Evolutionary conservation across 2,113 vertebrate genomes (phyloP), one percentile per base, ranked within the genome.

Genomic region (Isurus oxyrinchus): DNA sequence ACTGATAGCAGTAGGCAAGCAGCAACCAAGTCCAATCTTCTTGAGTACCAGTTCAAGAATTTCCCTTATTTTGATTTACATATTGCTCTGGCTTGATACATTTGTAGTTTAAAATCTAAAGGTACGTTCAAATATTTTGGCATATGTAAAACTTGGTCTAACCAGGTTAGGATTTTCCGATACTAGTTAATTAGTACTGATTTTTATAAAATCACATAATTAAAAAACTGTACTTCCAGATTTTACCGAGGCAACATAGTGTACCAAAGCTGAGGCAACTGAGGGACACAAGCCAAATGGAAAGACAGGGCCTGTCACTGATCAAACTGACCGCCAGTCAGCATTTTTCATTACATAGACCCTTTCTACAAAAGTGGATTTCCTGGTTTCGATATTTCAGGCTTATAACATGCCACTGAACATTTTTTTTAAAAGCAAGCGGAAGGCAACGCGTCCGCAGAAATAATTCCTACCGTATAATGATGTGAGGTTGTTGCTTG

Each of bases 251-350:
- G 57, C 90, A 61, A 2, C 40, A 61, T 14, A 94, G 35, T 44
- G 40, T 19, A 21, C 81, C 59, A 63, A 61, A 23, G 88, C 57
- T 63, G 13, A 23, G 90, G 59, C 59, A 66, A 94, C n/a, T 94
- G 90, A 94, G 59, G 35, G 35, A 19, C 90, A 94, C 57, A 61
- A 19, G 31, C 5, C 57, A 16, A 93, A 93, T 31, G 88, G 88
- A 61, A 61, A 61, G 81, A 63, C 19, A 55, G 59, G 90, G 90
- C 90, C 90, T 94, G 88, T 16, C 55, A 93, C 31, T 61, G 59
- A 94, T n/a, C 90, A 23, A 27, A 91, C 88, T 88, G 27, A 91
- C 55, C 31, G 11, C 88, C 88, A 61, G 88, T 91, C 88, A 91
- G 31, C 59, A 94, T 40, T 40, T 94, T 61, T 40, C 61, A 55